Conservation (phyloP, 2,113 vertebrate genomes). For the Aspidoscelis tigris region DNA sequence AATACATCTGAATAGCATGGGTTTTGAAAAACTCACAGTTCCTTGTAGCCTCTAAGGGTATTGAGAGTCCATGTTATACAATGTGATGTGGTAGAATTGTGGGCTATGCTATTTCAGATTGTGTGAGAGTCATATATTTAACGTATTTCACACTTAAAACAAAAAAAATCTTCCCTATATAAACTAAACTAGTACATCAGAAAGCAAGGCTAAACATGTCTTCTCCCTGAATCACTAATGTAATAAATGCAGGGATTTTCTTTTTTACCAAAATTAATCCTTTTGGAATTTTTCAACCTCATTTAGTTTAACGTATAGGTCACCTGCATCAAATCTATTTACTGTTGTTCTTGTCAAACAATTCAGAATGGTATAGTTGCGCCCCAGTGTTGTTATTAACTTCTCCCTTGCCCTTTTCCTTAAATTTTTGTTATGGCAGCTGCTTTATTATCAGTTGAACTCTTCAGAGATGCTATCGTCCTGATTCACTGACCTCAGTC, state of each 20-base stretch:
- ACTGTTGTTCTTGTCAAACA: neutral
- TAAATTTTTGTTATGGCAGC: neutral
- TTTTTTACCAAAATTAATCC: neutral
- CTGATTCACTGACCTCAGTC: conserved; percentile 1
- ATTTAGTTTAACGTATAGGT: conserved; percentile 9
- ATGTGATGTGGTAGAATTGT: neutral
- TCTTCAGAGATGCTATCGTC: conserved; percentile 1
- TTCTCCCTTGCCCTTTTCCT: neutral
- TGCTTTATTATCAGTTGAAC: conserved; percentile 8
- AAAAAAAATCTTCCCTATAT: neutral
- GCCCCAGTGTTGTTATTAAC: neutral
- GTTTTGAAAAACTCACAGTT: neutral
- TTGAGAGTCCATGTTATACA: neutral
- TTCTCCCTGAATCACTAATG: neutral
- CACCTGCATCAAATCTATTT: neutral
- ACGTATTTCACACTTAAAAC: neutral
- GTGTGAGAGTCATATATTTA: neutral
- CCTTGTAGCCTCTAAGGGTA: neutral
- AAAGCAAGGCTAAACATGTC: neutral
- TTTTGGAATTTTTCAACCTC: neutral
- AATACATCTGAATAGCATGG: neutral
- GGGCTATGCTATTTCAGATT: neutral
- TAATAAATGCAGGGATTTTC: neutral
- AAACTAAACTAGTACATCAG: neutral
- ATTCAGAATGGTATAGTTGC: neutral